These are phyloP conservation scores for Drosophila kikkawai DNA, from an alignment of 1,140 invertebrate genomes.

Conservation along the genomic window DNA sequence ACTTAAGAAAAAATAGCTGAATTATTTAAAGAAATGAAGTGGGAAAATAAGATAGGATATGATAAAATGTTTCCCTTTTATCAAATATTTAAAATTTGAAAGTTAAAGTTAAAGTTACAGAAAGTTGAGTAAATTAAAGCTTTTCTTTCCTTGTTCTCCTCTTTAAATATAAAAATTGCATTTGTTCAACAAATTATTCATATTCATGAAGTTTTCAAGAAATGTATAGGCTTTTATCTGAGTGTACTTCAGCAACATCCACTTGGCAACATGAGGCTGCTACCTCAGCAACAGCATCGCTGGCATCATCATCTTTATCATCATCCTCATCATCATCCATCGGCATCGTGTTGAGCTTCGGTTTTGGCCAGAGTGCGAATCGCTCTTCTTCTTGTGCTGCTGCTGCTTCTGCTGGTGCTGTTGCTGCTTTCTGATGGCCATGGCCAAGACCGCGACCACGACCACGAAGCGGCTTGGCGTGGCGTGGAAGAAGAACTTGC, in stretches of 20 bases:
- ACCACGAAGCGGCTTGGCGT: slow-evolving; percentile 31
- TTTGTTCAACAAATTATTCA: too few relatives aligned
- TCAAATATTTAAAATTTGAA: too few relatives aligned
- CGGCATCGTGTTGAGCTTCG: slow-evolving; percentile 23
- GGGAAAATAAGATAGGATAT: neutral
- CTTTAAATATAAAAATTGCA: neutral
- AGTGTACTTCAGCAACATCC: slow-evolving; percentile 2
- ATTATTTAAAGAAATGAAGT: neutral
- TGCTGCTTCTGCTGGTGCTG: neutral
- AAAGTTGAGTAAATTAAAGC: too few relatives aligned
- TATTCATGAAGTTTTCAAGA: neutral
- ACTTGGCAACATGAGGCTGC: slow-evolving; percentile 1
- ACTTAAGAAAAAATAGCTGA: neutral
- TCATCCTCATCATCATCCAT: slow-evolving; percentile 18
- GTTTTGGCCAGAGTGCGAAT: slow-evolving; percentile 54
- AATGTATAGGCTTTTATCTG: neutral
- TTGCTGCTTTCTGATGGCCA: slow-evolving; percentile 30
- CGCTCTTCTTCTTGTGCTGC: slow-evolving; percentile 52
- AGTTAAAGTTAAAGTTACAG: too few relatives aligned
- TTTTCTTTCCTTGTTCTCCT: neutral
- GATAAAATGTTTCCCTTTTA: neutral
- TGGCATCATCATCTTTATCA: slow-evolving; percentile 45
- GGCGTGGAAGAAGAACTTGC: slow-evolving; percentile 72
- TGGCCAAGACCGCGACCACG: slow-evolving; percentile 73
- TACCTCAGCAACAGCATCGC: slow-evolving; percentile 42